Evolutionary conservation across 2,113 vertebrate species (phyloP).

Genomic region (Cichladusa arquata): DNA sequence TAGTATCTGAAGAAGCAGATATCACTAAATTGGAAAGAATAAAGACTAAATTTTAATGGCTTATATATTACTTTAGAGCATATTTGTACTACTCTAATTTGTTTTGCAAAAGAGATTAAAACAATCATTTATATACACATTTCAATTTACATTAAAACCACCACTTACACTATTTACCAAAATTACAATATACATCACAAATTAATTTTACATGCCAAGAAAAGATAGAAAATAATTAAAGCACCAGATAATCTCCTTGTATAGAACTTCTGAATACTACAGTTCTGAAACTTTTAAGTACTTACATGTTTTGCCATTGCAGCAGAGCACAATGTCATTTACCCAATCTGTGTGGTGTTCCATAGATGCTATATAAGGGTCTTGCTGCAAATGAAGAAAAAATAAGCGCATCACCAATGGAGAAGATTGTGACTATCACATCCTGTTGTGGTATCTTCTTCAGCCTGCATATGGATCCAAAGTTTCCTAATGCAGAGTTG

Average conservation of each 20-base stretch:
- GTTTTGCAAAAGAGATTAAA: background rate
- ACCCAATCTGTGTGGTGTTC: conserved; percentile 99
- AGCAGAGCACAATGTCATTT: conserved; percentile 97
- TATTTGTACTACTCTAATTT: background rate
- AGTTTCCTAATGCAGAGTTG: background rate
- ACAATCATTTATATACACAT: background rate
- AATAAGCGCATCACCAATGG: background rate
- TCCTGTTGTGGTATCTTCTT: background rate
- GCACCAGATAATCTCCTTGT: background rate
- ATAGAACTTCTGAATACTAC: background rate
- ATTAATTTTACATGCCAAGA: background rate
- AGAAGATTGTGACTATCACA: background rate
- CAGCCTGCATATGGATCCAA: background rate
- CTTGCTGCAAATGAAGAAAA: conserved; percentile 83
- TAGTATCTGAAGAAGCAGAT: conserved; percentile 97
- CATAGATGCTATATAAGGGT: conserved; percentile 98
- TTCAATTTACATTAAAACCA: background rate
- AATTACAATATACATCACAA: background rate
- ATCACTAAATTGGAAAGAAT: conserved; percentile 83
- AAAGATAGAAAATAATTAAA: background rate
- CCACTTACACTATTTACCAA: background rate
- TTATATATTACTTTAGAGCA: background rate
- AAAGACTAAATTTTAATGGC: conserved; percentile 21
- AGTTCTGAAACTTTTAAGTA: conserved; percentile 36
- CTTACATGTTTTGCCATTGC: conserved; percentile 98